phyloP scores from a whole-genome alignment of 2,888 invertebrate genomes.

The Ferdinandea cuprea region DNA sequence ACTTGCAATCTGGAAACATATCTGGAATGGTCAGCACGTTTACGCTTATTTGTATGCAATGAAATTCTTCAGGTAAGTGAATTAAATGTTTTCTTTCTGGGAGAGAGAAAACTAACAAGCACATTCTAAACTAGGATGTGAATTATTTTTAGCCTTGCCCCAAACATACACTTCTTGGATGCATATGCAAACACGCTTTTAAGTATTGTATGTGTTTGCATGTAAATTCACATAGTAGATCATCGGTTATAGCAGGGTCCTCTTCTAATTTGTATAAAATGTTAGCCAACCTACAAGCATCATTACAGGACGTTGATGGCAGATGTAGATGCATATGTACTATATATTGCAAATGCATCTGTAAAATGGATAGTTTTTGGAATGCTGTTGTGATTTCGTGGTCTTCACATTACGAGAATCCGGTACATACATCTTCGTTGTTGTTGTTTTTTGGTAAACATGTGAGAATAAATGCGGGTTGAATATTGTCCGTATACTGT shows the following conservation, averaged over 20 bases:
- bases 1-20: slow-evolving; percentile 83
- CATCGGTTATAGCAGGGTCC: slow-evolving; percentile 14
- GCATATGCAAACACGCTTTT: slow-evolving; percentile 19
- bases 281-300: slow-evolving; percentile 29
- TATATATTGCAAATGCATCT: not conserved
- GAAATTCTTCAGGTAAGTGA: slow-evolving; percentile 82
- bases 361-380: not conserved
- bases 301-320: slow-evolving; percentile 7
- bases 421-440: too few species aligned
- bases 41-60: slow-evolving; percentile 82
- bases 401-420: slow-evolving; percentile 17
- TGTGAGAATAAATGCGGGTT: slow-evolving; percentile 20
- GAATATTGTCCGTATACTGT: not conserved
- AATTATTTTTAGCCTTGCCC: slow-evolving; percentile 28
- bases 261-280: slow-evolving; percentile 21
- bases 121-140: slow-evolving; percentile 39
- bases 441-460: slow-evolving; percentile 23
- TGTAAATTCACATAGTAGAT: slow-evolving; percentile 36
- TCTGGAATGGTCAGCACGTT: slow-evolving; percentile 82
- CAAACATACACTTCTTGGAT: slow-evolving; percentile 33
- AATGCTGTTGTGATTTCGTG: slow-evolving; percentile 42
- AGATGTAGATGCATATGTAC: too few species aligned
- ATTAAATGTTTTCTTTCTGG: slow-evolving; percentile 54
- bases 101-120: slow-evolving; percentile 15
- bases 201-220: slow-evolving; percentile 7